Conservation (phyloP, 2,113 vertebrate genomes). For the Thalassarche chlororhynchos region DNA sequence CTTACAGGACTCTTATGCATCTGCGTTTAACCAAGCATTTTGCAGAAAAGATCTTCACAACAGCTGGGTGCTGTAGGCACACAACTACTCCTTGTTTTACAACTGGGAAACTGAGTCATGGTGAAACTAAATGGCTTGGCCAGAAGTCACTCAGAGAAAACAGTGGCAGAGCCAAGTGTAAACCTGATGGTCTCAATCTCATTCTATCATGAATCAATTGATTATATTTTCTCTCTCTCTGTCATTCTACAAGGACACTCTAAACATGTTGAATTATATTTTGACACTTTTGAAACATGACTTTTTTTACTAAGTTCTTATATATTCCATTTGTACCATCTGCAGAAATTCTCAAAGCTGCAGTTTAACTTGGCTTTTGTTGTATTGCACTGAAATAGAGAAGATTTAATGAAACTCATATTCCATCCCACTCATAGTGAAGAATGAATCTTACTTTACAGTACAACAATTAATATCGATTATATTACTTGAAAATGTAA, state of each 20-base stretch:
- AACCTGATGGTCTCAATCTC: background rate
- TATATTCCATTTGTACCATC: slow-evolving; percentile 13
- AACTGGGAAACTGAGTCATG: slow-evolving; percentile 11
- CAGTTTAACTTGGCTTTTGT: slow-evolving; percentile 35
- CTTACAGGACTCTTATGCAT: slow-evolving; percentile 9
- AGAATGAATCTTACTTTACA: slow-evolving; percentile 16
- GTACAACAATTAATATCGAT: slow-evolving; percentile 44
- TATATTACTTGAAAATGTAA: slow-evolving; percentile 19
- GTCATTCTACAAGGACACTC: background rate
- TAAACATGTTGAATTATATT: slow-evolving; percentile 19
- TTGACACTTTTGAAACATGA: slow-evolving; percentile 9
- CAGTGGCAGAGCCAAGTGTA: background rate
- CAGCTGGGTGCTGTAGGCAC: slow-evolving; percentile 10
- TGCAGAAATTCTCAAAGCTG: slow-evolving; percentile 6
- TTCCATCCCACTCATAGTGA: background rate
- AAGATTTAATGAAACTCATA: slow-evolving; percentile 32
- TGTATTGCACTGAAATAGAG: background rate
- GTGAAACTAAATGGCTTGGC: background rate
- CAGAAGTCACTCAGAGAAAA: background rate
- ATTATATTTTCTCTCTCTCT: background rate
- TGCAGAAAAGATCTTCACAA: background rate
- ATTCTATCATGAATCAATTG: background rate
- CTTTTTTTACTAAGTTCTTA: background rate
- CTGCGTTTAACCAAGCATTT: background rate
- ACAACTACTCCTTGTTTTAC: slow-evolving; percentile 16